Conservation (phyloP, 1,140 invertebrate species). For the Asbolus verrucosus region DNA sequence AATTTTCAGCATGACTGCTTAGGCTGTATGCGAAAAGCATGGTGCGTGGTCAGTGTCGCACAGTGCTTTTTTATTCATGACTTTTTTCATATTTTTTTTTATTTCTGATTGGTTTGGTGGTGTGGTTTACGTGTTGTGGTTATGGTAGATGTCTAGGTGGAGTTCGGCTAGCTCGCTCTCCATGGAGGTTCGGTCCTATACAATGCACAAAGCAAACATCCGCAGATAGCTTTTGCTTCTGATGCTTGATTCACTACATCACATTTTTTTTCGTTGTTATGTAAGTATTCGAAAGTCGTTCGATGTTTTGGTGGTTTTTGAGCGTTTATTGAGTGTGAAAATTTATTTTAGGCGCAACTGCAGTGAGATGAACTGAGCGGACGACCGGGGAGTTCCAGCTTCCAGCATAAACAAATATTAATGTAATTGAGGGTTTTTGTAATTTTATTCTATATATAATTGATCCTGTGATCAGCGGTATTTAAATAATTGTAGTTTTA, state of each 20-base stretch:
- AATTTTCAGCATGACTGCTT: slow-evolving; percentile 28
- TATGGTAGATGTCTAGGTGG: slow-evolving; percentile 73
- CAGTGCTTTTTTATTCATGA: slow-evolving; percentile 22
- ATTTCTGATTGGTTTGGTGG: slow-evolving; percentile 27
- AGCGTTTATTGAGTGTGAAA: too few relatives aligned
- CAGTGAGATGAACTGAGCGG: slow-evolving; percentile 1
- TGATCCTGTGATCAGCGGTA: slow-evolving; percentile 50
- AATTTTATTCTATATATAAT: slow-evolving; percentile 45
- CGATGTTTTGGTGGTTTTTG: neutral
- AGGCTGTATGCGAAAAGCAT: slow-evolving; percentile 5
- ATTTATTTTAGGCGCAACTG: neutral
- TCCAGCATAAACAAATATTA: slow-evolving; percentile 21
- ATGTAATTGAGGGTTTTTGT: slow-evolving; percentile 19
- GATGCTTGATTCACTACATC: slow-evolving; percentile 39
- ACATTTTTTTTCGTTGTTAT: neutral
- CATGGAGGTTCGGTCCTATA: slow-evolving; percentile 73
- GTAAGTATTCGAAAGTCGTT: slow-evolving; percentile 27
- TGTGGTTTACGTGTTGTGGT: slow-evolving; percentile 64
- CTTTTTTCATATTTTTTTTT: neutral
- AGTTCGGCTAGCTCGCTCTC: slow-evolving; percentile 74
- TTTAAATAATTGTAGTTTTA: slow-evolving; percentile 44
- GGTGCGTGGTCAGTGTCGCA: slow-evolving; percentile 10
- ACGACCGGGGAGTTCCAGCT: neutral
- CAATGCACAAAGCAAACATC: slow-evolving; percentile 54
- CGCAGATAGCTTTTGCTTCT: slow-evolving; percentile 47